A percentile compares a stretch with the other conserved stretches of the same genome.
Conservation (phyloP, 2,797 vertebrate species). For the Capromys pilorides region DNA sequence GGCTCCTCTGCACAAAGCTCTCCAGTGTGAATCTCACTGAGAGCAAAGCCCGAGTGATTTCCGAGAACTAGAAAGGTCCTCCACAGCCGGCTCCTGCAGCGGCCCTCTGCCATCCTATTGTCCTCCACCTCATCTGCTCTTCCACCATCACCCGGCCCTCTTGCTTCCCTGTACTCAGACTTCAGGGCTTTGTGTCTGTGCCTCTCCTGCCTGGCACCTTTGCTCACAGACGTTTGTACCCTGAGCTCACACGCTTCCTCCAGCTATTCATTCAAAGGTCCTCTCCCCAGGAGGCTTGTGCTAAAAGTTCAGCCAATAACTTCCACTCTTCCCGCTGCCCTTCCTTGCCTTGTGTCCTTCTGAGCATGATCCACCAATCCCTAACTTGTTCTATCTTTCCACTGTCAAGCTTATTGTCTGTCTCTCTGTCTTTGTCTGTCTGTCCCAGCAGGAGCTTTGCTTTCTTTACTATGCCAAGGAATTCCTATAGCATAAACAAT, state of each 20-base stretch:
- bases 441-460: not conserved
- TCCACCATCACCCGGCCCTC: not conserved
- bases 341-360: not conserved
- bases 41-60: not conserved
- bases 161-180: too few species aligned
- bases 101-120: not conserved
- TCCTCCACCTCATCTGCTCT: not conserved
- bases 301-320: not conserved
- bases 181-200: not conserved
- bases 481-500: not conserved
- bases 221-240: too few species aligned
- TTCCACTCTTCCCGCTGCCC: not conserved
- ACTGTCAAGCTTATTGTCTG: not conserved
- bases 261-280: not conserved
- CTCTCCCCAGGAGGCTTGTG: not conserved
- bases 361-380: not conserved
- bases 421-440: too few species aligned
- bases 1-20: not conserved
- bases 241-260: not conserved
- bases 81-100: not conserved
- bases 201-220: too few species aligned
- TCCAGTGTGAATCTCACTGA: not conserved
- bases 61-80: not conserved
- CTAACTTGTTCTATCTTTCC: not conserved
- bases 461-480: not conserved